phyloP scores from a whole-genome alignment of 2,113 vertebrate genomes.

The Telmatochromis brachygnathus region DNA sequence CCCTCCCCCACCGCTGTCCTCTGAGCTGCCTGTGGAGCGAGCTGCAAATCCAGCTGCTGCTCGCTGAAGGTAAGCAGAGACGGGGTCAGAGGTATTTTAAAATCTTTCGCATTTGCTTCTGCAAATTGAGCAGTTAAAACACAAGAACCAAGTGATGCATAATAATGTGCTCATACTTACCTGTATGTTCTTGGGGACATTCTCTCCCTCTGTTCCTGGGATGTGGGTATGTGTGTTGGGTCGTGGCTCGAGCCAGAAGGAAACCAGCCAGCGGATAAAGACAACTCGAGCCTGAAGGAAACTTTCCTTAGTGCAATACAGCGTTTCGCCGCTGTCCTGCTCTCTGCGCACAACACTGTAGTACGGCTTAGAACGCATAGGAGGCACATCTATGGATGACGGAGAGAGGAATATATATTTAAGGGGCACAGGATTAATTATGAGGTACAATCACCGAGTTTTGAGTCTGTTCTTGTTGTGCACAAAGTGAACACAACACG shows the following conservation, averaged over 20 bases:
- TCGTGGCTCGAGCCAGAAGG: constrained; percentile 97
- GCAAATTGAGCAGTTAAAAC: not conserved
- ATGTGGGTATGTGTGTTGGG: constrained; percentile 84
- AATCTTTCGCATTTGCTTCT: not conserved
- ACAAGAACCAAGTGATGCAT: not conserved
- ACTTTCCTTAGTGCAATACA: constrained; percentile 96
- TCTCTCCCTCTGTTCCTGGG: constrained; percentile 95
- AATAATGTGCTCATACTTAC: constrained; percentile 46
- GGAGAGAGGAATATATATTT: not conserved
- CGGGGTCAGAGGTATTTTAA: not conserved
- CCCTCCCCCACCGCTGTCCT: constrained; percentile 37
- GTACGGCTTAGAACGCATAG: constrained; percentile 91
- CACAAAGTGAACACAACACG: not conserved
- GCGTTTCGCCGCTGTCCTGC: constrained; percentile 83
- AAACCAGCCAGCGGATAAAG: constrained; percentile 97
- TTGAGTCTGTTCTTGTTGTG: not conserved
- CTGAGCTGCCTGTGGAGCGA: constrained; percentile 73
- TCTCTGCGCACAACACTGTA: constrained; percentile 90
- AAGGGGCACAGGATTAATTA: not conserved
- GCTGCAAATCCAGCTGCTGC: constrained; percentile 91
- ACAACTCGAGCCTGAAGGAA: constrained; percentile 95
- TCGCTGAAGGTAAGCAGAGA: constrained; percentile 69
- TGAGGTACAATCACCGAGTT: not conserved
- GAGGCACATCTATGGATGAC: constrained; percentile 80
- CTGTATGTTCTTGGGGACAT: constrained; percentile 98